phyloP scores from a whole-genome alignment of 2,888 invertebrate genomes.

The Siphlonurus alternatus region DNA sequence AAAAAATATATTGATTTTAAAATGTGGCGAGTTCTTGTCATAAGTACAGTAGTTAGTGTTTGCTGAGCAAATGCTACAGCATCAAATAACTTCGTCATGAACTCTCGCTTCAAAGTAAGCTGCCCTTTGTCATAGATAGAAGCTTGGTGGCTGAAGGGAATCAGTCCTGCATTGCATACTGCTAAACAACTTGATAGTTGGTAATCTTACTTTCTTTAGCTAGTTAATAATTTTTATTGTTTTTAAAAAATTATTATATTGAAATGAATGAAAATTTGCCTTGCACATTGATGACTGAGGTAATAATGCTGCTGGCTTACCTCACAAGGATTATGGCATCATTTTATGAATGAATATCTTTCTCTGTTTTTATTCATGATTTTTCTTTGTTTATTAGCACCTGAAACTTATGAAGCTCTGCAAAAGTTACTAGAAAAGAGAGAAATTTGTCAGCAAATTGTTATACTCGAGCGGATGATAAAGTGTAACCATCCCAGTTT shows the following conservation, averaged over 20 bases:
- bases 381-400: conserved; percentile 30
- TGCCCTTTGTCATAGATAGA: too few relatives aligned
- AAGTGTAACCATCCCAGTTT: conserved; percentile 77
- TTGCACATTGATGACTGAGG: too few relatives aligned
- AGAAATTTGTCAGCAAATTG: conserved; percentile 43
- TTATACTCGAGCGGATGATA: conserved; percentile 62
- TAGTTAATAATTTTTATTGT: conserved; percentile 10
- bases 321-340: neutral
- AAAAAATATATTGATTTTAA: too few relatives aligned
- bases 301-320: neutral
- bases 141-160: too few relatives aligned
- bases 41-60: too few relatives aligned
- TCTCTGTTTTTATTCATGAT: conserved; percentile 29
- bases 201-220: too few relatives aligned
- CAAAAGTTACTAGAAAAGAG: conserved; percentile 41
- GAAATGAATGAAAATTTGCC: neutral
- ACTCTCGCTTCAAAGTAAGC: too few relatives aligned
- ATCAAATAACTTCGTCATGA: too few relatives aligned
- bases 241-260: conserved; percentile 1
- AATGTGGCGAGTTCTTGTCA: too few relatives aligned
- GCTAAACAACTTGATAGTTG: too few relatives aligned
- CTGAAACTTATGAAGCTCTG: conserved; percentile 43
- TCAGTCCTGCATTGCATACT: too few relatives aligned
- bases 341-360: neutral
- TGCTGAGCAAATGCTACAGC: too few relatives aligned